A percentile compares a stretch with the other conserved stretches of the same genome.
Evolutionary conservation across 2,113 vertebrate genomes (phyloP).

Genomic region (Brachyistius frenatus): DNA sequence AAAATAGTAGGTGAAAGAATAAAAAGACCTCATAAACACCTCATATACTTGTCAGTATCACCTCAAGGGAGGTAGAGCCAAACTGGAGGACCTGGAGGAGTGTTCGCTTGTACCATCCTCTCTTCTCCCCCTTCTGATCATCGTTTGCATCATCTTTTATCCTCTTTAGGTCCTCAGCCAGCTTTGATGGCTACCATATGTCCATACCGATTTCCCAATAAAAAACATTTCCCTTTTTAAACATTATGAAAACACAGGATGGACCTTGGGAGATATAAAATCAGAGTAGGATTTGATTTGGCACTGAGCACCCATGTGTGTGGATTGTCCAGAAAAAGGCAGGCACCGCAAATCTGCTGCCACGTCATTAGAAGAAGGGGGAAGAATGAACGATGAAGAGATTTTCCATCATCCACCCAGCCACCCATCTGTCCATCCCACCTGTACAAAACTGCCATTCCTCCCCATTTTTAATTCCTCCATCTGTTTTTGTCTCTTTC

Average conservation of each 20-base stretch:
- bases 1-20: slow-evolving; percentile 3
- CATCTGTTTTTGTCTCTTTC: slow-evolving; percentile 80
- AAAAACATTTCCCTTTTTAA: slow-evolving; percentile 70
- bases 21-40: slow-evolving; percentile 12
- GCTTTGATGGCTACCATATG: slow-evolving; percentile 81
- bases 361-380: slow-evolving; percentile 76
- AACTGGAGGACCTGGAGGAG: too few species aligned
- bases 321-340: slow-evolving; percentile 68
- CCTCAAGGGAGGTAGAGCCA: background rate
- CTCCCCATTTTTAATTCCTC: slow-evolving; percentile 69
- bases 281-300: slow-evolving; percentile 69
- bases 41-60: slow-evolving; percentile 1
- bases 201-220: slow-evolving; percentile 71
- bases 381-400: slow-evolving; percentile 64
- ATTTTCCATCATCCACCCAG: slow-evolving; percentile 75
- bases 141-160: slow-evolving; percentile 51
- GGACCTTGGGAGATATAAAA: slow-evolving; percentile 77
- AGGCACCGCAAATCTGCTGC: slow-evolving; percentile 66
- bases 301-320: slow-evolving; percentile 71
- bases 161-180: slow-evolving; percentile 40
- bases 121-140: slow-evolving; percentile 31
- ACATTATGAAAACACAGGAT: slow-evolving; percentile 71
- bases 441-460: slow-evolving; percentile 76
- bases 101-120: background rate
- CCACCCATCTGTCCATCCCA: slow-evolving; percentile 74